phyloP scores from a whole-genome alignment of 2,888 invertebrate species.

The Neria commutata region DNA sequence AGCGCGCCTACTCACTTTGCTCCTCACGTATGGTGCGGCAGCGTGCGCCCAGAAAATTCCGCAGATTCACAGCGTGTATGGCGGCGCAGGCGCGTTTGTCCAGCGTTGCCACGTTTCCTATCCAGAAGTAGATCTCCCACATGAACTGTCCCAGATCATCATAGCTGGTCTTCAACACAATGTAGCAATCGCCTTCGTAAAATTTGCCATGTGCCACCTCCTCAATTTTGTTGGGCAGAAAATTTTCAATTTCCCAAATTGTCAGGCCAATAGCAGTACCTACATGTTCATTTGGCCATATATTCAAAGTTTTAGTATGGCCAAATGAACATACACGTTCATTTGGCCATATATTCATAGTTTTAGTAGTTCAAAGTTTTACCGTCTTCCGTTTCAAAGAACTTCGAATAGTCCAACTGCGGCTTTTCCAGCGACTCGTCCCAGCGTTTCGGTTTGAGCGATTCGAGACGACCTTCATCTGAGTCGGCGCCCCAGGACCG shows the following conservation, averaged over 20 bases:
- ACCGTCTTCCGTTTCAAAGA: conserved; percentile 94
- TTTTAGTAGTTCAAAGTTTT: no score
- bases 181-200: conserved; percentile 99
- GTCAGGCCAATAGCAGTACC: no score
- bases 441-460: conserved; percentile 88
- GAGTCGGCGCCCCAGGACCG: conserved; percentile 56
- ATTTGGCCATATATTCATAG: no score
- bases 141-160: conserved; percentile 84
- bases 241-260: conserved; percentile 99
- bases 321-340: no score
- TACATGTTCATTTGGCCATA: no score
- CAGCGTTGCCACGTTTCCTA: conserved; percentile 92
- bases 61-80: conserved; percentile 97
- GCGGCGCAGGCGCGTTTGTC: conserved; percentile 65
- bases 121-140: conserved; percentile 99
- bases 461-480: conserved; percentile 66
- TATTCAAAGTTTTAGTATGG: no score
- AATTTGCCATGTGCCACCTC: conserved; percentile 96
- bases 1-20: conserved; percentile 67
- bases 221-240: conserved; percentile 92
- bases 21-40: conserved; percentile 95
- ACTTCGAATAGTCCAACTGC: conserved; percentile 94
- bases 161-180: conserved; percentile 85
- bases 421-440: conserved; percentile 95
- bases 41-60: conserved; percentile 93